phyloP scores from a whole-genome alignment of 2,797 vertebrate genomes.

The Rhabdophis nuchalis region DNA sequence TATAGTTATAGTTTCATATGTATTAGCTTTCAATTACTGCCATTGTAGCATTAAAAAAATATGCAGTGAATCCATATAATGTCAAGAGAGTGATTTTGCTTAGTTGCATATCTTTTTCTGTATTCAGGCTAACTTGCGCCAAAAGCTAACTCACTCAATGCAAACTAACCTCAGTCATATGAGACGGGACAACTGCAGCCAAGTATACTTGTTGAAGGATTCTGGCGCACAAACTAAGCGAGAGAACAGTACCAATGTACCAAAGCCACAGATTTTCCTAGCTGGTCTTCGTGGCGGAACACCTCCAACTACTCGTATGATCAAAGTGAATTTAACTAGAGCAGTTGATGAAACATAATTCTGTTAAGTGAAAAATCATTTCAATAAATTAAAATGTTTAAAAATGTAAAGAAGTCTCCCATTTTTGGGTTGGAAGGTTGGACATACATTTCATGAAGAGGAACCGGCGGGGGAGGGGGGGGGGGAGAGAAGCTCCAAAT shows the following conservation, averaged over 20 bases:
- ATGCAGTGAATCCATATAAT: not conserved
- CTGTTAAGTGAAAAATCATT: not conserved
- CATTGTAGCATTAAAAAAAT: not conserved
- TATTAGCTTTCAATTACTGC: slow-evolving; percentile 1
- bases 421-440: not conserved
- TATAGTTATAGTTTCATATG: not conserved
- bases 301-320: slow-evolving; percentile 49
- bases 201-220: slow-evolving; percentile 78
- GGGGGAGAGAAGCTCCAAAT: not conserved
- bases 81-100: not conserved
- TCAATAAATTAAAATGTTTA: not conserved
- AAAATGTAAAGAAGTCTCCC: not conserved
- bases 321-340: slow-evolving; percentile 83
- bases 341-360: slow-evolving; percentile 76
- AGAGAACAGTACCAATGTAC: slow-evolving; percentile 72
- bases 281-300: slow-evolving; percentile 78
- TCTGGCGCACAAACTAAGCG: slow-evolving; percentile 73
- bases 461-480: no score
- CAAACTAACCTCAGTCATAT: slow-evolving; percentile 88
- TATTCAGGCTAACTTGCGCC: slow-evolving; percentile 82
- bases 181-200: slow-evolving; percentile 82
- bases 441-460: not conserved
- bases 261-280: slow-evolving; percentile 79
- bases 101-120: slow-evolving; percentile 21
- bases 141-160: slow-evolving; percentile 76